Evolutionary conservation across 2,797 vertebrate species (phyloP).

Genomic region (Hypotaenidia okinawae): DNA sequence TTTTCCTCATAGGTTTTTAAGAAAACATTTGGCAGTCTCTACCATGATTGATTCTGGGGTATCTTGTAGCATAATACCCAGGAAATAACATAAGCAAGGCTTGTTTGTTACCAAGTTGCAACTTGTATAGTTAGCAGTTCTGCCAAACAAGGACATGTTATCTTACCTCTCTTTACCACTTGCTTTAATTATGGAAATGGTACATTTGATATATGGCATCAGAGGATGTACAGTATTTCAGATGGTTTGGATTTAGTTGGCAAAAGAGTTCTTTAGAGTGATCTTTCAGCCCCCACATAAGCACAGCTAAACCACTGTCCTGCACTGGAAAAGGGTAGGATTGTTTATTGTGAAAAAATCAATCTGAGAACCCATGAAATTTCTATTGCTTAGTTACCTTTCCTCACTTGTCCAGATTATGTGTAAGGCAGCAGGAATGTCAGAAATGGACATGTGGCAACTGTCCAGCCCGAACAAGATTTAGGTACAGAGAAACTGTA

Average conservation of each 20-base stretch:
- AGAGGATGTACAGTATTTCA: not conserved
- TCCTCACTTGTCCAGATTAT: not conserved
- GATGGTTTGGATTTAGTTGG: not conserved
- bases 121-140: not conserved
- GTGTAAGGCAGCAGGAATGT: not conserved
- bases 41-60: not conserved
- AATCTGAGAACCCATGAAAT: not conserved
- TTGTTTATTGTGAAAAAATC: not conserved
- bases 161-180: not conserved
- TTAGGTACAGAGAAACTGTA: not conserved
- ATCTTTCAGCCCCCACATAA: not conserved
- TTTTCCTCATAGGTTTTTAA: not conserved
- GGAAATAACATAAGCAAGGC: not conserved
- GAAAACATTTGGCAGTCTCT: not conserved
- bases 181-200: not conserved
- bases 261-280: not conserved
- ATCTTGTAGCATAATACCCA: not conserved
- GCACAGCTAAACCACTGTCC: not conserved
- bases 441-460: not conserved
- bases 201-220: not conserved
- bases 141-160: not conserved
- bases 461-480: not conserved
- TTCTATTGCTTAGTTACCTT: not conserved
- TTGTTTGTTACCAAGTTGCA: not conserved
- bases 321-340: not conserved